A percentile compares a stretch with the other conserved stretches of the same genome.
Evolutionary conservation across 2,797 vertebrate genomes (phyloP).

Genomic region (Phalanger gymnotis): DNA sequence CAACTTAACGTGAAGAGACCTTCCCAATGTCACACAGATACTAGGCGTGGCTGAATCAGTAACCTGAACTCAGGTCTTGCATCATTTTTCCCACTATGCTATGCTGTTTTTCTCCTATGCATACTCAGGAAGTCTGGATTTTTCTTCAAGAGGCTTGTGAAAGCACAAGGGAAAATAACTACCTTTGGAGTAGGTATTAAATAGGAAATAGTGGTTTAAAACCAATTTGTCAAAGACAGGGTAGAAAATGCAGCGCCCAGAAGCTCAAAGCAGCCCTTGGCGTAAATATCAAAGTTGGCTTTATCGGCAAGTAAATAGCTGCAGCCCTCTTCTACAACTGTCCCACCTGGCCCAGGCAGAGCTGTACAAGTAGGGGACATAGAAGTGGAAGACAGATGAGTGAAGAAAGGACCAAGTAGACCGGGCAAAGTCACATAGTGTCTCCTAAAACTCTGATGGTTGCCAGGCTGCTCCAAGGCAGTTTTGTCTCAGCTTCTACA

Average conservation of each 20-base stretch:
- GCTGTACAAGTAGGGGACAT: not conserved
- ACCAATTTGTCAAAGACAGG: not conserved
- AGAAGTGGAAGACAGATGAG: not conserved
- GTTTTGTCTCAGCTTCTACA: not conserved
- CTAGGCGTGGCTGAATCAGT: not conserved
- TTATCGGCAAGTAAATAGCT: no score
- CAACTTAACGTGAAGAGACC: not conserved
- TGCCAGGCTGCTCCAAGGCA: not conserved
- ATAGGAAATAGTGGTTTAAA: not conserved
- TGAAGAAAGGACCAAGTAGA: not conserved
- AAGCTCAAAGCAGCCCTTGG: not conserved
- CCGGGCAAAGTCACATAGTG: fast-evolving
- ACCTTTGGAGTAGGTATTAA: not conserved
- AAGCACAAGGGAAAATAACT: not conserved
- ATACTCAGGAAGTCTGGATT: not conserved
- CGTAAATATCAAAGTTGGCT: not conserved
- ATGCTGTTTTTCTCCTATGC: not conserved
- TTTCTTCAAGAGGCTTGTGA: not conserved
- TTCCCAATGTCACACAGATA: not conserved
- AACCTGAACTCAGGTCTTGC: not conserved
- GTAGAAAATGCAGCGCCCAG: not conserved
- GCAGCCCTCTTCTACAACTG: not conserved
- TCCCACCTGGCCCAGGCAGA: not conserved
- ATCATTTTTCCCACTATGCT: not conserved
- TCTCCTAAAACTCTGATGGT: not conserved